Evolutionary conservation across 2,888 invertebrate genomes (phyloP), one percentile per base, ranked within the genome.

Genomic region (Myathropa florea): DNA sequence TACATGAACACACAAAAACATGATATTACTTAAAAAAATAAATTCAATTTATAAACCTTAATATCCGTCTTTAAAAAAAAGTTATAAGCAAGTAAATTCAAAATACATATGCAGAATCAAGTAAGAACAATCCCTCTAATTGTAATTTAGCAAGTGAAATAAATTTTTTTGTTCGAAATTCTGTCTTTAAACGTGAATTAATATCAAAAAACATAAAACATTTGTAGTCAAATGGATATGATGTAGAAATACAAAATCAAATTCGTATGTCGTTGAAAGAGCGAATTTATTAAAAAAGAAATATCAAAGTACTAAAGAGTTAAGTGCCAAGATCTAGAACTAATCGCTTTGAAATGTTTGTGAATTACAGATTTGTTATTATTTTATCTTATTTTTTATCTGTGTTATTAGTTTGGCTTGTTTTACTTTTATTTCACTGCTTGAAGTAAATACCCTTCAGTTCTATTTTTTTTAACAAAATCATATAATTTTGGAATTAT

Each of bases 11-110:
- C 61, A 63, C 68, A 72, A 61, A 60, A 60, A 64, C 64, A 73
- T 81, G 63, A 68, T 63, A 76, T 65, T 80, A 90, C 89, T 90
- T 90, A 89, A 91, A 88, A 90, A 90, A 91, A 88, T 90, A 91
- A 91, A 88, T 89, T 90, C 90, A 91, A 88, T 88, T 88, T 46
- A 46, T 18, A 18, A 46, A 46, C 18, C 18, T 46, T 90, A 18
- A 85, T 64, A 89, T 91, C 89, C 89, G 91, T 89, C 88, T 78
- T 89, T 89, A 87, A 88, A 85, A 76, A 53, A 73, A 72, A 80
- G 21, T 12, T 67, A 23, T 76, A 65, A 18, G 59, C 53, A 68
- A 70, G 33, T 39, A 61, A 39, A 36, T 53, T 18, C n/a, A n/a
- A 39, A 39, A 57, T 24, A 70, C 63, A 59, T 33, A 77, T 53